Percentiles rank a stretch among this genome's conserved stretches.
Conservation (phyloP, 2,797 vertebrate species). For the Enteromius treurensis region DNA sequence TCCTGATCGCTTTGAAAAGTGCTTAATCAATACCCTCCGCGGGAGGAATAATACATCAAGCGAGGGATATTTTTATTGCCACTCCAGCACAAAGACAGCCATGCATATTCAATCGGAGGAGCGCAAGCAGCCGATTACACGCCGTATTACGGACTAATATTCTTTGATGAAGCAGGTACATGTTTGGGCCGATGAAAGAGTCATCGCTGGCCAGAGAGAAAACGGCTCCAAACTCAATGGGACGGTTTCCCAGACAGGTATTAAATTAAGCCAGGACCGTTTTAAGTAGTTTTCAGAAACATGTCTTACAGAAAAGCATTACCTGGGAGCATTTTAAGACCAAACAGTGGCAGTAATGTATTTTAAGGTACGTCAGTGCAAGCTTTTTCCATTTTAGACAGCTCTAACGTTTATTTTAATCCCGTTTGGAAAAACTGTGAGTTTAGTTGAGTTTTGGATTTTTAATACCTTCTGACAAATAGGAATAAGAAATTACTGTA, state of each 20-base stretch:
- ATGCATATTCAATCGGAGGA: slow-evolving; percentile 28
- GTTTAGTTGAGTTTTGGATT: background rate
- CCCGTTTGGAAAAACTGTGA: too few relatives aligned
- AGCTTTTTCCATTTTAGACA: too few relatives aligned
- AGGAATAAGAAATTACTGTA: background rate
- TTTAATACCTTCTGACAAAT: background rate
- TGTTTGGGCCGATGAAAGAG: background rate
- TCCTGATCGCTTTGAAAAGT: slow-evolving; percentile 36
- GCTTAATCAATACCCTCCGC: slow-evolving; percentile 43
- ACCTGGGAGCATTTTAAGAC: too few relatives aligned
- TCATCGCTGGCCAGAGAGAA: background rate
- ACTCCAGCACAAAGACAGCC: slow-evolving; percentile 38
- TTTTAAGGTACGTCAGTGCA: too few relatives aligned
- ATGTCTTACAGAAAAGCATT: too few relatives aligned
- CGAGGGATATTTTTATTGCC: slow-evolving; percentile 16
- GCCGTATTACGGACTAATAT: slow-evolving; percentile 16
- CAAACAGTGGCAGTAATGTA: too few relatives aligned
- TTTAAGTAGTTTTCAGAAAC: too few relatives aligned
- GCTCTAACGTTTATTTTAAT: too few relatives aligned
- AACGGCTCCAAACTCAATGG: too few relatives aligned
- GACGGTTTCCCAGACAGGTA: too few relatives aligned
- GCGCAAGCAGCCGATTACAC: slow-evolving; percentile 28
- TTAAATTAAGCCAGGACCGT: too few relatives aligned
- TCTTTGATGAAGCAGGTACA: slow-evolving; percentile 47
- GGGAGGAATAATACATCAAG: slow-evolving; percentile 50